Base-by-base conservation (phyloP, 2,113 vertebrate species). In the Paracanthobrama guichenoti region DNA sequence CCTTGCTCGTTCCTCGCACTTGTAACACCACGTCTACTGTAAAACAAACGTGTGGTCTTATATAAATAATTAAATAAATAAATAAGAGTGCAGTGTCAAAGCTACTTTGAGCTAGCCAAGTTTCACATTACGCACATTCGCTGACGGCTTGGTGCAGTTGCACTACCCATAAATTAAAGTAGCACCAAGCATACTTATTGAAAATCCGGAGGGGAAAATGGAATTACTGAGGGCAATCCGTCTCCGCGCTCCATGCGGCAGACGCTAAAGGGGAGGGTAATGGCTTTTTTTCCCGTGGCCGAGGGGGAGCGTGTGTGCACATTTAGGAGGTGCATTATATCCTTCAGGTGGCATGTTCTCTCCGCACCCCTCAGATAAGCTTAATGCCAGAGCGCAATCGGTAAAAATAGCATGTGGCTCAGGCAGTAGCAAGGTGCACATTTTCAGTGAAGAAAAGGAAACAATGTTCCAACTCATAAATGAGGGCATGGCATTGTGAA, bases 141-240 rank as follows among this genome's bases (percentile, higher is more conserved):
- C 76, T 83, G 72, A 85, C 71, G 76, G 85, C 57, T 85, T 76
- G 85, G 78, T 69, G 83, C 62, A 42, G 86, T 89, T 87, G 85
- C 87, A 86, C 82, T 59, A 80, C 87, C 89, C 89, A 90, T 93
- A 92, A 92, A 94, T 93, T 91, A 93, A 92, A 92, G 87, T 86
- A 74, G 86, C 80, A 90, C 78, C 72, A 77, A 91, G 92, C 88
- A 84, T 86, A 83, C 89, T 91, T 90, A 93, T 92, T 92, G 92
- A 90, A 93, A 93, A 92, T 92, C 92, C 90, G 28, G 62, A 91
- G 90, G 91, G 89, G 92, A 91, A 93, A 92, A 94, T 91, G 90
- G 90, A 93, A 94, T 94, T 92, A 93, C 91, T 74, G 81, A 89
- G 89, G 89, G 90, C 91, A 91, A 92, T 93, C 86, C 88, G 90